These are phyloP conservation scores for Helleia helle DNA, from an alignment of 2,888 invertebrate genomes.

Conservation along the genomic window DNA sequence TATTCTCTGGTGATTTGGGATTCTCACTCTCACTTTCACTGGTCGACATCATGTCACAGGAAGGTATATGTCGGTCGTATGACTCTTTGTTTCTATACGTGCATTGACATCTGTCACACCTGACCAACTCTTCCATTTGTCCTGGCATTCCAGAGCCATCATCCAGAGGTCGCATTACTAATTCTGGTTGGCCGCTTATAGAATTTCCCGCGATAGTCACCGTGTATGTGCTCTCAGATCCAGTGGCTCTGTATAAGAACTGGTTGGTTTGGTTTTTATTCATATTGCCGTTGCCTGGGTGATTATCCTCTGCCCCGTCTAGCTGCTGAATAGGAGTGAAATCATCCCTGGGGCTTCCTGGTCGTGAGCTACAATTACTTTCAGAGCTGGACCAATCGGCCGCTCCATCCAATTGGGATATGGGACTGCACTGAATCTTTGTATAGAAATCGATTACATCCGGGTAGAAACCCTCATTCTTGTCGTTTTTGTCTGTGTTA, in stretches of 20 bases:
- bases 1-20: conserved; percentile 69
- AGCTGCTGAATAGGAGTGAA: conserved; percentile 76
- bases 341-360: conserved; percentile 53
- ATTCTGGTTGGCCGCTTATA: conserved; percentile 61
- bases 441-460: conserved; percentile 71
- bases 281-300: conserved; percentile 42
- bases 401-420: conserved; percentile 81
- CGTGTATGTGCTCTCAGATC: conserved; percentile 60
- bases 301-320: conserved; percentile 80
- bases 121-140: conserved; percentile 81
- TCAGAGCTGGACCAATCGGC: conserved; percentile 78
- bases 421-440: conserved; percentile 70
- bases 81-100: conserved; percentile 88
- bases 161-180: conserved; percentile 59
- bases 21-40: conserved; percentile 89
- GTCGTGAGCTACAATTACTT: conserved; percentile 62
- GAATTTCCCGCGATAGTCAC: conserved; percentile 69
- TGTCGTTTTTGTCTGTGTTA: conserved; percentile 44
- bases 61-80: conserved; percentile 83
- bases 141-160: conserved; percentile 49
- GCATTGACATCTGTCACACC: conserved; percentile 90
- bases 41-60: conserved; percentile 84
- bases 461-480: conserved; percentile 57
- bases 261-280: conserved; percentile 53
- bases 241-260: conserved; percentile 61